phyloP scores from a whole-genome alignment of 2,797 vertebrate species.

The Channa striata region DNA sequence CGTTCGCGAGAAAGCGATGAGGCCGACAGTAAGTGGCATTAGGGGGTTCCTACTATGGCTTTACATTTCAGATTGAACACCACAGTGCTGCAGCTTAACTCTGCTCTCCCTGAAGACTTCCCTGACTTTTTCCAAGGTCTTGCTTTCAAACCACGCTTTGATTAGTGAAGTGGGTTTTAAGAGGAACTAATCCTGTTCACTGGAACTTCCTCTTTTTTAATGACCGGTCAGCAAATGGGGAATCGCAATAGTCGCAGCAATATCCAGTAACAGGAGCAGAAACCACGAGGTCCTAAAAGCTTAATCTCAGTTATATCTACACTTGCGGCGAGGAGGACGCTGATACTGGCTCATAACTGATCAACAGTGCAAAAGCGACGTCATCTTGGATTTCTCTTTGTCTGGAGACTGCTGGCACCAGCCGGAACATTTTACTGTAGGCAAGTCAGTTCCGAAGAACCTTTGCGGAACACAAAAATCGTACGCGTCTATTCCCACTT shows the following conservation, averaged over 20 bases:
- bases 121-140: constrained; percentile 79
- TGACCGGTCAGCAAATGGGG: constrained; percentile 64
- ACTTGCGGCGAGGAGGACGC: constrained; percentile 34
- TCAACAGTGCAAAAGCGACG: constrained; percentile 54
- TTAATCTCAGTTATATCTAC: constrained; percentile 32
- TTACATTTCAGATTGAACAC: constrained; percentile 68
- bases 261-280: constrained; percentile 34
- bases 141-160: constrained; percentile 71
- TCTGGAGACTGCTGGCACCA: constrained; percentile 37
- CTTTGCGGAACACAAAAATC: constrained; percentile 33
- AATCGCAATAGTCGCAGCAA: constrained; percentile 56
- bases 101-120: constrained; percentile 74
- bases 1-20: constrained; percentile 43
- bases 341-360: constrained; percentile 47
- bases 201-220: constrained; percentile 42
- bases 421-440: constrained; percentile 16
- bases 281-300: too few species aligned
- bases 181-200: constrained; percentile 68
- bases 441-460: constrained; percentile 27
- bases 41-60: constrained; percentile 60
- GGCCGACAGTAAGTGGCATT: constrained; percentile 42
- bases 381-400: constrained; percentile 30
- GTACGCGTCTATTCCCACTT: constrained; percentile 88
- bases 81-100: constrained; percentile 69
- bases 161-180: constrained; percentile 76